Percentiles rank a stretch among this genome's conserved stretches.
These are phyloP conservation scores for Corapipo altera DNA, from an alignment of 2,113 vertebrate species.

Conservation along the genomic window DNA sequence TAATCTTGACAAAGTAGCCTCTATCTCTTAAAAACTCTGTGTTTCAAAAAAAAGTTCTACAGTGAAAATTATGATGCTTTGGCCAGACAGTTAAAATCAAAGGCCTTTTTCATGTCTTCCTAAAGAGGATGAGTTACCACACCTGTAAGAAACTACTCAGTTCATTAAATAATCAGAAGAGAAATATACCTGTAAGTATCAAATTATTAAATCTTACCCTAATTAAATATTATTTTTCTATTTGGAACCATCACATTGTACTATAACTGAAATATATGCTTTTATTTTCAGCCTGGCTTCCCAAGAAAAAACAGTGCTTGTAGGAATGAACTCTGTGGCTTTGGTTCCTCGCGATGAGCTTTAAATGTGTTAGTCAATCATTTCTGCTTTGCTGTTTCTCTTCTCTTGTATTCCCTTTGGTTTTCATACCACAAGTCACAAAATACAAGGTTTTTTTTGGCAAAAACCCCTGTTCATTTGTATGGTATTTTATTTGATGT, in stretches of 20 bases:
- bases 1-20: neutral
- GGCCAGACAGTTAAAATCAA: neutral
- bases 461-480: rapidly evolving
- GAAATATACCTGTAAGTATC: neutral
- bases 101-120: neutral
- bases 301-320: neutral
- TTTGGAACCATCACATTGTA: neutral
- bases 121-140: neutral
- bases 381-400: neutral
- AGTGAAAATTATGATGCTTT: neutral
- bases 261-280: neutral
- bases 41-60: neutral
- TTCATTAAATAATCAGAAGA: neutral
- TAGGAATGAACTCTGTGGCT: neutral
- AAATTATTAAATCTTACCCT: neutral
- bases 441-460: rapidly evolving
- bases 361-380: neutral
- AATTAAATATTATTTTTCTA: neutral
- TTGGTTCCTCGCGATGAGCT: neutral
- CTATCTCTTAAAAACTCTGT: neutral
- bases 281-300: neutral
- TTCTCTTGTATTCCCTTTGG: neutral
- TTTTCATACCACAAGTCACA: neutral
- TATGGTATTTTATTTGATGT: neutral
- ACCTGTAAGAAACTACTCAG: neutral